Evolutionary conservation across 2,888 invertebrate genomes (phyloP), one percentile per base, ranked within the genome.

Genomic region (Anaspis maculata): DNA sequence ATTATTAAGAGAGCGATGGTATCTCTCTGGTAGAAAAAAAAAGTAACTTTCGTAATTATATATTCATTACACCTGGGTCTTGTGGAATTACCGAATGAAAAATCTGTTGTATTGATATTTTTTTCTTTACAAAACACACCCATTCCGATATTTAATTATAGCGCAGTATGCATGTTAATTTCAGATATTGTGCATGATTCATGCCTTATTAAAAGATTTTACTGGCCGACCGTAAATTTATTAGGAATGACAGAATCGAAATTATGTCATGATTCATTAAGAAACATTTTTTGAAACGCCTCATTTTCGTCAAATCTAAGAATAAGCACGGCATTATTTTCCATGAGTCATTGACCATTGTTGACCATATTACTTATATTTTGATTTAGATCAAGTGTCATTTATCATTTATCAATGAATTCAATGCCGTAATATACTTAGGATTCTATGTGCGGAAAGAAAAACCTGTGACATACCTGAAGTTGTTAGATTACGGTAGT

Each of bases 391-490:
- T n/a, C n/a, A n/a, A n/a, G n/a, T n/a, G n/a, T n/a, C n/a, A n/a
- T n/a, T n/a, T n/a, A n/a, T n/a, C n/a, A n/a, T n/a, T n/a, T n/a
- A n/a, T n/a, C n/a, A n/a, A n/a, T n/a, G n/a, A n/a, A n/a, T n/a
- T n/a, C n/a, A n/a, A n/a, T n/a, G n/a, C n/a, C n/a, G n/a, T n/a
- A n/a, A n/a, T n/a, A n/a, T n/a, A n/a, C n/a, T n/a, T n/a, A n/a
- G n/a, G n/a, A n/a, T n/a, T n/a, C n/a, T n/a, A n/a, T n/a, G n/a
- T n/a, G n/a, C n/a, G n/a, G n/a, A n/a, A 13, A 9, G 13, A 27
- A 13, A 13, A 13, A 27, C 3, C 6, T 4, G 10, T 7, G 31
- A 51, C 51, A 32, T 51, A 51, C 51, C 51, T 44, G 52, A 53
- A 44, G 44, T 39, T 25, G 43, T 46, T 25, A 46, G 44, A 48